Base-by-base conservation (phyloP, 2,113 vertebrate genomes). In the Podilymbus podiceps region DNA sequence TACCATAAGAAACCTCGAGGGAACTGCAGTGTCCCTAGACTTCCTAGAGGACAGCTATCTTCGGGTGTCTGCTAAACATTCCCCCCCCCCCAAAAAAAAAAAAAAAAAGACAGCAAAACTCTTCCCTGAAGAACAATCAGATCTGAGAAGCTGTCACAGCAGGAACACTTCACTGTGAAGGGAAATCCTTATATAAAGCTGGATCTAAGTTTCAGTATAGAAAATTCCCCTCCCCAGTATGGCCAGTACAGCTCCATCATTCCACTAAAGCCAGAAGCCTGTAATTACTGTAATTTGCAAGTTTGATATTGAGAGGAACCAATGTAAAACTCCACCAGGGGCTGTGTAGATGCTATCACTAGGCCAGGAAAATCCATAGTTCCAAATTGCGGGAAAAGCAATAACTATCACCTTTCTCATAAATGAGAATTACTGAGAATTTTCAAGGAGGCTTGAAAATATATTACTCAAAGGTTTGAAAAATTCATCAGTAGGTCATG, bases 401-500 rank as follows among this genome's bases (percentile, higher is more conserved):
- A 79, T 75, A 89, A 83, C 27, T 4, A 47, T 68, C 38, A 40
- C 27, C 42, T 66, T 44, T 73, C 72, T 84, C 69, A 75, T 53
- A 75, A 89, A 66, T 40, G 8, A 76, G 40, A 28, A 47, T 4
- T 74, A 40, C 40, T 50, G n/a, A 87, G 62, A 27, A 68, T 67
- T 93, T 92, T 85, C 47, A 82, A 79, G 62, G n/a, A 67, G 69
- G 42, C 69, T 79, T 96, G 44, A 90, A 91, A 94, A 78, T n/a
- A 58, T 91, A 7, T 55, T 84, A 77, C 50, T 81, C 55, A 81
- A 46, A 88, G 75, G 27, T 93, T 88, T 78, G 69, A 93, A 85
- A 93, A 93, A 66, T 94, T 84, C 63, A 92, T 87, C 64, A 90
- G 33, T 49, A 91, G 93, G 66, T 85, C 78, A 90, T 72, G 56